phyloP scores from a whole-genome alignment of 2,113 vertebrate species.

The Ceyx cyanopectus region DNA sequence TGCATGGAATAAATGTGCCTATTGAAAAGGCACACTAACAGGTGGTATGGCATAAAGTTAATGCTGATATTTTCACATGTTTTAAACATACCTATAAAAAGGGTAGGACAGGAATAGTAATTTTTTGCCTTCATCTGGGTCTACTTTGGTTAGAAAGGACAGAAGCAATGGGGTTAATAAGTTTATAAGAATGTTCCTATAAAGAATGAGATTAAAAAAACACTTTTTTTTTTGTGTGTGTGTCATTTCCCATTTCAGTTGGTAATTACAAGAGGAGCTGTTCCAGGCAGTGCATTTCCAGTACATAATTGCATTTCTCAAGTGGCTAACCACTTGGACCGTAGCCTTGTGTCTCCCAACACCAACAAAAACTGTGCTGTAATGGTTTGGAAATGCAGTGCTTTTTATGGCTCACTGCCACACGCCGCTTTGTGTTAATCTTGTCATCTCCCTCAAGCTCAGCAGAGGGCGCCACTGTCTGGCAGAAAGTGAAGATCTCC shows the following conservation, averaged over 20 bases:
- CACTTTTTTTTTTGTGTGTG: neutral
- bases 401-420: conserved; percentile 37
- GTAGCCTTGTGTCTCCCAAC: conserved; percentile 22
- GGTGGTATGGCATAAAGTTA: neutral
- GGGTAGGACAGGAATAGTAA: neutral
- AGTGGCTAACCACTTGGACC: conserved; percentile 34
- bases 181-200: neutral
- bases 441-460: neutral
- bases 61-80: neutral
- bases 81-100: neutral
- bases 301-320: neutral
- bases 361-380: neutral
- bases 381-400: neutral
- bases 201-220: neutral
- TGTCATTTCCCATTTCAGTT: neutral
- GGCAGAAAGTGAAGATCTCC: conserved; percentile 14
- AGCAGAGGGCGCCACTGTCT: neutral
- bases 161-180: rapidly evolving
- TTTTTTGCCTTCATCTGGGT: neutral
- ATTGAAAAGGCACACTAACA: neutral
- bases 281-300: conserved; percentile 43
- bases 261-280: neutral
- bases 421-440: neutral
- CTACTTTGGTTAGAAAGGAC: neutral
- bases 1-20: neutral